Percentiles rank a stretch among this genome's conserved stretches.
These are phyloP conservation scores for Gymnorhina tibicen DNA, from an alignment of 2,113 vertebrate genomes.

Conservation along the genomic window DNA sequence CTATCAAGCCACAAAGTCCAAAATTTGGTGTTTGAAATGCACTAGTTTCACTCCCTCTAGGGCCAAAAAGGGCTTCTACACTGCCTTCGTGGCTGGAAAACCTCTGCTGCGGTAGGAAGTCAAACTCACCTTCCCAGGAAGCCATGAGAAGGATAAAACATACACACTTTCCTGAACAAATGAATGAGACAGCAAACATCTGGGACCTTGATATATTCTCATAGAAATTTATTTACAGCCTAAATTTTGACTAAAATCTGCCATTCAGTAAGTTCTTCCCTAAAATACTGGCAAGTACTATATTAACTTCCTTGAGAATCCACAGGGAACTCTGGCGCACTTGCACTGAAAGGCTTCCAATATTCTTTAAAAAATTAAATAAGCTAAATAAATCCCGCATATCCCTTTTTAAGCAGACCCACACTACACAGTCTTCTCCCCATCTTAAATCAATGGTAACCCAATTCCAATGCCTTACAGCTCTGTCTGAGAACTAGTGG, in stretches of 20 bases:
- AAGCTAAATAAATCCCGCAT: constrained; percentile 31
- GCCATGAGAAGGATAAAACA: not conserved
- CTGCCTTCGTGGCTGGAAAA: not conserved
- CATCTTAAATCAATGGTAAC: constrained; percentile 66
- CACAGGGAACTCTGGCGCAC: not conserved
- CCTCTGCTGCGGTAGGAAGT: not conserved
- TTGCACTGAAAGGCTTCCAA: constrained; percentile 20
- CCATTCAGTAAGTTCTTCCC: not conserved
- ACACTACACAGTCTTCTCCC: not conserved
- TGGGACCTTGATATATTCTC: not conserved
- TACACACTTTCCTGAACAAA: not conserved
- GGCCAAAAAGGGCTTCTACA: not conserved
- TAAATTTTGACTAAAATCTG: not conserved
- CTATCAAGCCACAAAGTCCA: not conserved
- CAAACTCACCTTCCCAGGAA: not conserved
- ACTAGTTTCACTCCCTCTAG: not conserved
- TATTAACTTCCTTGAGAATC: not conserved
- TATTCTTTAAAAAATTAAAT: constrained; percentile 38
- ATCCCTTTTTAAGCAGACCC: constrained; percentile 37
- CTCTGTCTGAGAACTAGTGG: constrained; percentile 51
- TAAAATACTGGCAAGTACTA: not conserved
- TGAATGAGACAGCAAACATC: not conserved
- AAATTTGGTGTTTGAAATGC: not conserved
- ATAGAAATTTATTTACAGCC: not conserved
- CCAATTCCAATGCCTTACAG: constrained; percentile 66